Evolutionary conservation across 1,140 invertebrate genomes (phyloP).

Genomic region (Leptopilina boulardi): DNA sequence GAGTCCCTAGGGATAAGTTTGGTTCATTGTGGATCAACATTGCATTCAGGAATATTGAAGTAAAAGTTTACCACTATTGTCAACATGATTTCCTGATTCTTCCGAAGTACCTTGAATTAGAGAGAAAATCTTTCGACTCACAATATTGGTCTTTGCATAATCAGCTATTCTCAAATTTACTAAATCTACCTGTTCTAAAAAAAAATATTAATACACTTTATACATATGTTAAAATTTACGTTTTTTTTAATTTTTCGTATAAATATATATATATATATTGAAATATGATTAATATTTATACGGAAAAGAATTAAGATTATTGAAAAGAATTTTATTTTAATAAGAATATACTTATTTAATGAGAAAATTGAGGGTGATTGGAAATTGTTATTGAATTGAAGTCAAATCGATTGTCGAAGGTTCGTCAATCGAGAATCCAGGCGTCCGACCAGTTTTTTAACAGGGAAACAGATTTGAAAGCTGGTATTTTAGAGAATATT

Average conservation of each 20-base stretch:
- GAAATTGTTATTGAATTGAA: slow-evolving; percentile 8
- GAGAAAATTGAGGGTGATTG: not conserved
- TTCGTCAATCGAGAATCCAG: slow-evolving; percentile 76
- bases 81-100: slow-evolving; percentile 65
- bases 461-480: slow-evolving; percentile 70
- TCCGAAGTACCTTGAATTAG: slow-evolving; percentile 55
- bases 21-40: slow-evolving; percentile 34
- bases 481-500: slow-evolving; percentile 36
- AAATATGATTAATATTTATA: not conserved
- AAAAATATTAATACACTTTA: no score
- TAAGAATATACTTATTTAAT: not conserved
- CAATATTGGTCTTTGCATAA: not conserved
- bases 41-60: slow-evolving; percentile 24
- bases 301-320: no score
- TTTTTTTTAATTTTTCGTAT: no score
- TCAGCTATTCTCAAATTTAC: not conserved
- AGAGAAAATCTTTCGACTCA: slow-evolving; percentile 41
- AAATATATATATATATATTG: not conserved
- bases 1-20: slow-evolving; percentile 65
- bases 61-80: slow-evolving; percentile 45
- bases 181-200: not conserved
- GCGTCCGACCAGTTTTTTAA: slow-evolving; percentile 74
- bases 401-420: slow-evolving; percentile 71
- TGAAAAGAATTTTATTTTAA: not conserved
- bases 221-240: no score